phyloP scores from a whole-genome alignment of 2,797 vertebrate species.

The Psittacula derbiana region DNA sequence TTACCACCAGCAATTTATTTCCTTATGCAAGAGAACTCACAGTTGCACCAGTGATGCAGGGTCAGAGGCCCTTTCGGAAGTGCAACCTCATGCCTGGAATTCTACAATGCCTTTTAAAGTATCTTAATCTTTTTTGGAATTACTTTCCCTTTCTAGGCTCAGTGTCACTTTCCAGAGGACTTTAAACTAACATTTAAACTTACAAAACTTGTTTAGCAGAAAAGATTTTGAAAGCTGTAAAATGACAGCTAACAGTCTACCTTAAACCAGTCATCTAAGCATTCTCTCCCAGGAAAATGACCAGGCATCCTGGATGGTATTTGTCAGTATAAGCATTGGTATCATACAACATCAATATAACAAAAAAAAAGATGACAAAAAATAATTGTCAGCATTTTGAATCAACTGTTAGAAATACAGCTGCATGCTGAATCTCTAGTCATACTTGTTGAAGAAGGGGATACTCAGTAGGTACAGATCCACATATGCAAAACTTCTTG shows the following conservation, averaged over 20 bases:
- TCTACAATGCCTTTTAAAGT: neutral
- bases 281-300: neutral
- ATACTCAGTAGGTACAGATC: neutral
- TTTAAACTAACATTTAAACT: neutral
- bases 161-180: neutral
- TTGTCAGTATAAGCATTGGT: neutral
- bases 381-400: accelerated
- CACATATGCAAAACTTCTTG: neutral
- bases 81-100: neutral
- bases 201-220: neutral
- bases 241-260: neutral
- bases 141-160: neutral
- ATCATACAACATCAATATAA: neutral
- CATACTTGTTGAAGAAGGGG: neutral
- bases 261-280: neutral
- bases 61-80: neutral
- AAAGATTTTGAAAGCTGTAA: neutral
- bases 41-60: neutral
- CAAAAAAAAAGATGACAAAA: neutral
- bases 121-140: neutral
- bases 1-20: neutral
- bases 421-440: neutral
- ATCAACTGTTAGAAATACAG: neutral
- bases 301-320: neutral
- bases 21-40: neutral